These are phyloP conservation scores for Bombus confusus DNA, from an alignment of 1,140 invertebrate genomes.

Conservation along the genomic window DNA sequence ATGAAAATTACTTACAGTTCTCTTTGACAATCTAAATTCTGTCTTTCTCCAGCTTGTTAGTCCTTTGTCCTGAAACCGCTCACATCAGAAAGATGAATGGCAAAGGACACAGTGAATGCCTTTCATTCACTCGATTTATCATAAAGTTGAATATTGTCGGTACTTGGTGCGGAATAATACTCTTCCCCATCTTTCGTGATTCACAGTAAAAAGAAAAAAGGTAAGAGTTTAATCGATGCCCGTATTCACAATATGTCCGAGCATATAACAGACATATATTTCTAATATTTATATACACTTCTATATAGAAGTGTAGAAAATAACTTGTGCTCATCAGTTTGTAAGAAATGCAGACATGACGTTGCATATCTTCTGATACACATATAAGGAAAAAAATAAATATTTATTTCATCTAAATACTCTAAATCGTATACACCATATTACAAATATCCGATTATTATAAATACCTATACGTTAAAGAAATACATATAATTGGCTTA, in stretches of 20 bases:
- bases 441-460: too few relatives aligned
- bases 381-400: not conserved
- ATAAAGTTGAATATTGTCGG: conserved; percentile 31
- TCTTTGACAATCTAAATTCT: conserved; percentile 25
- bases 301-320: not conserved
- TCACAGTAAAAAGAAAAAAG: not conserved
- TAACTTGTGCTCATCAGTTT: not conserved
- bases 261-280: not conserved
- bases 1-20: conserved; percentile 26
- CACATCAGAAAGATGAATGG: conserved; percentile 17
- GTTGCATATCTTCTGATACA: not conserved
- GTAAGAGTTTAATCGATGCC: not conserved
- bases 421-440: not conserved
- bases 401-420: not conserved
- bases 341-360: not conserved
- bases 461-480: too few relatives aligned
- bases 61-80: conserved; percentile 26
- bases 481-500: not conserved
- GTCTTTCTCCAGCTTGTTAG: not conserved
- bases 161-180: not conserved
- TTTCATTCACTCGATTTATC: conserved; percentile 64
- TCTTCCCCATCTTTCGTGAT: not conserved
- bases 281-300: not conserved
- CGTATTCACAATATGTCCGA: not conserved
- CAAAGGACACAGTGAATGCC: conserved; percentile 48